Conservation (phyloP, 1,140 invertebrate genomes). For the Agrypnia vestita region DNA sequence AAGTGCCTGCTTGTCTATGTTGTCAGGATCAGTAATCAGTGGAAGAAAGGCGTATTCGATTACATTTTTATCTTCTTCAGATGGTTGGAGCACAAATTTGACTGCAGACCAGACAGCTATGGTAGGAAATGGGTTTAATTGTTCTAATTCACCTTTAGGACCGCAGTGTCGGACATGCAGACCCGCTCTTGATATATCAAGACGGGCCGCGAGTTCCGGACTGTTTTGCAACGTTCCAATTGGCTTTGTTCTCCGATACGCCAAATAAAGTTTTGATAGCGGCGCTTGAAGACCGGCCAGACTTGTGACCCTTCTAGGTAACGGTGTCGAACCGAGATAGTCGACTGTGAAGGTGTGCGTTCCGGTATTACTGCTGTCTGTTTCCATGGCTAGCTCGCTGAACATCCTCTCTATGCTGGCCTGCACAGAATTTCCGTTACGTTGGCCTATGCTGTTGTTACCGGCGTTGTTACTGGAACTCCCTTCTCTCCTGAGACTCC, state of each 20-base stretch:
- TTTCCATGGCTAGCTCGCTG: conserved; percentile 83
- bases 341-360: conserved; percentile 81
- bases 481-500: conserved; percentile 3
- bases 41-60: conserved; percentile 85
- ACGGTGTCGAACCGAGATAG: conserved; percentile 86
- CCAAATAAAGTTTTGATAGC: conserved; percentile 84
- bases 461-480: background rate
- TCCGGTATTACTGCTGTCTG: conserved; percentile 65
- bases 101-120: conserved; percentile 94
- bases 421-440: conserved; percentile 81
- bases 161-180: conserved; percentile 78
- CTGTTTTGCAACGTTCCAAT: conserved; percentile 63
- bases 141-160: conserved; percentile 72
- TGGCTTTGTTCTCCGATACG: conserved; percentile 74
- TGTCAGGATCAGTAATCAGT: conserved; percentile 88
- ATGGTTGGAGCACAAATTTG: conserved; percentile 79
- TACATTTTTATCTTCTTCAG: conserved; percentile 69
- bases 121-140: conserved; percentile 87
- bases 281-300: conserved; percentile 87
- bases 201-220: conserved; percentile 67
- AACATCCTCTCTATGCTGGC: conserved; percentile 90
- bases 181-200: conserved; percentile 82
- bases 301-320: conserved; percentile 86
- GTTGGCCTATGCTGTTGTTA: conserved; percentile 42
- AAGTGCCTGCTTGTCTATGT: conserved; percentile 81